These are phyloP conservation scores for Acestrorhynchus altus DNA, from an alignment of 2,797 vertebrate species.

Conservation along the genomic window DNA sequence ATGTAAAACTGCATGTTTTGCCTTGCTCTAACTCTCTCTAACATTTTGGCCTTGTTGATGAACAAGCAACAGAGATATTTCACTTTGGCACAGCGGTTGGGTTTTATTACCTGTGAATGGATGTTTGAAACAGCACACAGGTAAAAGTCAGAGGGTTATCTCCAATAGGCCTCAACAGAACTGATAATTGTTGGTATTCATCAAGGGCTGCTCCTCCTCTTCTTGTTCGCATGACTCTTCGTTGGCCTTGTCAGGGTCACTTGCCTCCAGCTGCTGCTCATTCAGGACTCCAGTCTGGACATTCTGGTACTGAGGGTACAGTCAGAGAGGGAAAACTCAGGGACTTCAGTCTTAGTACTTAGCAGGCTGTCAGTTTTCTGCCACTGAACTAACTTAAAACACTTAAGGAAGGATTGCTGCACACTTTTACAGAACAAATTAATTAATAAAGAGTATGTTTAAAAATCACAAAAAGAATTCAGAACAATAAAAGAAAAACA, in stretches of 20 bases:
- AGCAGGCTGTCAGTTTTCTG: too few relatives aligned
- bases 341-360: too few relatives aligned
- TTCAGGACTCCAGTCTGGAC: constrained; percentile 67
- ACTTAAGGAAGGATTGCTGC: too few relatives aligned
- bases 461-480: too few relatives aligned
- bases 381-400: too few relatives aligned
- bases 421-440: too few relatives aligned
- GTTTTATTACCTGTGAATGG: not conserved
- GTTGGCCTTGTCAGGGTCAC: constrained; percentile 69
- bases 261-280: constrained; percentile 77
- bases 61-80: constrained; percentile 3
- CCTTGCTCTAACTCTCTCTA: not conserved
- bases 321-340: not conserved
- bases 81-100: not conserved
- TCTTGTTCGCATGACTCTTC: constrained; percentile 84
- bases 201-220: constrained; percentile 83
- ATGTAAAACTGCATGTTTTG: not conserved
- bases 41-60: not conserved
- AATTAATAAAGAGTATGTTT: too few relatives aligned
- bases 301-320: constrained; percentile 77
- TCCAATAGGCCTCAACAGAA: constrained; percentile 81
- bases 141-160: not conserved
- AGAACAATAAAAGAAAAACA: too few relatives aligned
- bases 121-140: not conserved
- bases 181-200: constrained; percentile 96